Percentiles rank a stretch among this genome's conserved stretches.
phyloP scores from a whole-genome alignment of 2,113 vertebrate species.

The Misgurnus mizolepis region DNA sequence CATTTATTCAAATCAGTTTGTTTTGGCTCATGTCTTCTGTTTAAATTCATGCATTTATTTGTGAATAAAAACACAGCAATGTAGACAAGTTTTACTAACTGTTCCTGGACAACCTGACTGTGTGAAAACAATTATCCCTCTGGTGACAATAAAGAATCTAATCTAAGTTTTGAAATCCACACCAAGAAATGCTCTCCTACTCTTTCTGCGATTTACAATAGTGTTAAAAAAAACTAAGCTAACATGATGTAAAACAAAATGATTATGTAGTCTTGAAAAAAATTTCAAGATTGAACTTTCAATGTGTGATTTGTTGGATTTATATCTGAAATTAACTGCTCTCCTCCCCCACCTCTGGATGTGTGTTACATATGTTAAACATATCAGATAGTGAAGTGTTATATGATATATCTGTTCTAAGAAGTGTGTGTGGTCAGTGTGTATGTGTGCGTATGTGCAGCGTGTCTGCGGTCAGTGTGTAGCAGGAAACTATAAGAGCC shows the following conservation, averaged over 20 bases:
- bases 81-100: too few species aligned
- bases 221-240: too few species aligned
- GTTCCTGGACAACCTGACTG: too few species aligned
- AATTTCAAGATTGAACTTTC: neutral
- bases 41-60: slow-evolving; percentile 5
- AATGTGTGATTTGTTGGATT: neutral
- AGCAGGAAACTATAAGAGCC: neutral
- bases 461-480: neutral
- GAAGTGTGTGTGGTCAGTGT: slow-evolving; percentile 9
- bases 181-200: too few species aligned
- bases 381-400: slow-evolving; percentile 28
- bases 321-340: neutral
- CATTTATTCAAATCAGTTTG: too few species aligned
- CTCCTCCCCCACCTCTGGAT: neutral
- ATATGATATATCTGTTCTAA: slow-evolving; percentile 40
- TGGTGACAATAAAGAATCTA: too few species aligned
- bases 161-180: too few species aligned
- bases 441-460: too few species aligned
- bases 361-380: slow-evolving; percentile 39
- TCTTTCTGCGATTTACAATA: neutral
- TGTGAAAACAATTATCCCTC: too few species aligned
- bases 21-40: neutral
- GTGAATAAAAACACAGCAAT: neutral
- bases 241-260: too few species aligned
- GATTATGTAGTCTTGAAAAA: too few species aligned